phyloP scores from a whole-genome alignment of 2,888 invertebrate species.

The Eucera pruinosa region DNA sequence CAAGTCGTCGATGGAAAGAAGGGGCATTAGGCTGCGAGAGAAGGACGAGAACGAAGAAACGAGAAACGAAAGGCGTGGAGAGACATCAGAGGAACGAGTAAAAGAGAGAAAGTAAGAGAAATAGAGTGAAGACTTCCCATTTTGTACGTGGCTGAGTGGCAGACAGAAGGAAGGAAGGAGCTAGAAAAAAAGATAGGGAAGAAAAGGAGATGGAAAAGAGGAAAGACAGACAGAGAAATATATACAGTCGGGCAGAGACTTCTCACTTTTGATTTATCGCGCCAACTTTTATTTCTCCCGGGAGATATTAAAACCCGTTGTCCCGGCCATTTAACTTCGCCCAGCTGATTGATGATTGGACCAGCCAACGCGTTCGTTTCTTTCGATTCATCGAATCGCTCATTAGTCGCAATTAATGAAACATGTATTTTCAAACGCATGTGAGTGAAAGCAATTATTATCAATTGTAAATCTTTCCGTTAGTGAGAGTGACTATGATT shows the following conservation, averaged over 20 bases:
- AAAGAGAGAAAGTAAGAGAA: no score
- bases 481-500: no score
- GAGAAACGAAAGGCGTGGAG: conserved; percentile 21
- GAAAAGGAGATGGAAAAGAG: conserved; percentile 55
- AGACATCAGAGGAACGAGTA: conserved; percentile 56
- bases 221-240: conserved; percentile 58
- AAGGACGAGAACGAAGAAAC: conserved; percentile 46
- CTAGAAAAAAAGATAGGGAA: conserved; percentile 40
- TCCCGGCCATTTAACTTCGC: conserved; percentile 82
- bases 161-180: conserved; percentile 66
- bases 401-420: conserved; percentile 64
- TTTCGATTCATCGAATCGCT: conserved; percentile 58
- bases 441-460: no score
- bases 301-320: conserved; percentile 84
- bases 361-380: conserved; percentile 65
- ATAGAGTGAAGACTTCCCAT: conserved; percentile 69
- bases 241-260: conserved; percentile 79
- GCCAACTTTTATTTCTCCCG: conserved; percentile 83
- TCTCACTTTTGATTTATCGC: conserved; percentile 84
- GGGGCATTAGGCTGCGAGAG: conserved; percentile 62
- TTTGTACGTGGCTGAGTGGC: conserved; percentile 76
- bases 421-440: no score
- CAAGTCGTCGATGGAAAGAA: conserved; percentile 72
- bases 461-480: no score
- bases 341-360: conserved; percentile 83